phyloP scores from a whole-genome alignment of 2,113 vertebrate genomes.

The Cebus imitator region DNA sequence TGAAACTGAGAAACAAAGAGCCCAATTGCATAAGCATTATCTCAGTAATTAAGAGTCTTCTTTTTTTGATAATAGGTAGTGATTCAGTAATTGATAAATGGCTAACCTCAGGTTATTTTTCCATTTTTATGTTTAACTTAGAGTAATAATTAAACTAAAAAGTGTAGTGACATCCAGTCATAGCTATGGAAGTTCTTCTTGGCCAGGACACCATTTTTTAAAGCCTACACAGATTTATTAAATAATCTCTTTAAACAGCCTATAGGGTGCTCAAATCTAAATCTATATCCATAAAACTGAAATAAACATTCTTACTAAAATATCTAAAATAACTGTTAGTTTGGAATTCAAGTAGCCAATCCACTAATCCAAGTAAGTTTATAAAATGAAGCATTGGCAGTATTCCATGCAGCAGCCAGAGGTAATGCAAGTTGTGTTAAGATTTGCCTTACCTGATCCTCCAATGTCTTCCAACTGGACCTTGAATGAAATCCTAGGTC shows the following conservation, averaged over 20 bases:
- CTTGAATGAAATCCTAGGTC: not conserved
- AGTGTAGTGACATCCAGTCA: not conserved
- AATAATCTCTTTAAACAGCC: not conserved
- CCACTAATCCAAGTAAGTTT: not conserved
- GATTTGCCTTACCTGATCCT: not conserved
- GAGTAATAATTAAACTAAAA: slow-evolving; percentile 22
- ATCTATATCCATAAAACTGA: not conserved
- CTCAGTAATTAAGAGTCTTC: not conserved
- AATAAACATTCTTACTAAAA: not conserved
- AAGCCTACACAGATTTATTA: not conserved
- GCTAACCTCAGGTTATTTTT: not conserved
- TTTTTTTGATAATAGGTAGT: not conserved
- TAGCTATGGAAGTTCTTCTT: not conserved
- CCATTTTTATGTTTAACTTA: not conserved
- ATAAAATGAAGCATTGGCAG: not conserved
- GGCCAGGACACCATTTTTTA: not conserved
- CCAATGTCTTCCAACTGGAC: not conserved
- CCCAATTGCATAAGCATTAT: not conserved
- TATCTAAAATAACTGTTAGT: not conserved
- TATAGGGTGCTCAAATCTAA: not conserved
- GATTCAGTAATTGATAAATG: not conserved
- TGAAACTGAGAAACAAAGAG: not conserved
- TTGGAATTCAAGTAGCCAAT: not conserved
- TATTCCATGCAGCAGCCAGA: not conserved
- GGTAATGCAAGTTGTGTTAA: not conserved